Evolutionary conservation across 2,113 vertebrate species (phyloP), one percentile per base, ranked within the genome.

Genomic region (Cyprinodon brontotheroides): DNA sequence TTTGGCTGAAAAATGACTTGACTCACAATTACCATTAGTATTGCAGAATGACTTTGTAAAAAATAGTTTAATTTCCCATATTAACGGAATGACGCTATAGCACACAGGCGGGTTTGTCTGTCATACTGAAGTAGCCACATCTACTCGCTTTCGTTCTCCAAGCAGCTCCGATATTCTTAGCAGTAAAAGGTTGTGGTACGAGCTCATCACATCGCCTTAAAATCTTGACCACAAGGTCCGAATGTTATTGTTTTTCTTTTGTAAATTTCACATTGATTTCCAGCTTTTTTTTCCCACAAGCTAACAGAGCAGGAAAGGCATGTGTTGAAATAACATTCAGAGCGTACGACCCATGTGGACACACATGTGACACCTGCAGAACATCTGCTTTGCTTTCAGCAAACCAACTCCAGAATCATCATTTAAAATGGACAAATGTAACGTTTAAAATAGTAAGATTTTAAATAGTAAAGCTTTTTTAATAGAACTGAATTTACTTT

Each of bases 91-190:
- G 67, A 81, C 75, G n/a, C 85, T 68, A 41, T 75, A 79, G 67
- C 47, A 22, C 11, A 14, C 68, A 77, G 59, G 47, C 77, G 50
- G 73, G 82, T 86, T 89, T 50, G 69, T 81, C 68, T 66, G 43
- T 72, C 67, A 82, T n/a, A 80, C 74, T 74, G 75, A 68, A 77
- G 41, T 40, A 41, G 69, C 63, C 78, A 59, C 73, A 84, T 77
- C 64, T 60, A 76, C 80, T 81, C 81, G 47, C 65, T 43, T 65
- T 53, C 68, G 74, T 22, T 75, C 48, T 72, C 69, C 63, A 64
- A 60, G 69, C 68, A 77, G 65, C 72, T 78, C 48, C 59, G 75
- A 68, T 81, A 73, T 75, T 79, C 81, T 69, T 68, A 70, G 50
- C 70, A 83, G 9, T 37, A 70, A 82, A 38, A 77, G 72, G 50